A percentile compares a stretch with the other conserved stretches of the same genome.
Conservation (phyloP, 2,888 invertebrate genomes). For the Drosophila ochracea region DNA sequence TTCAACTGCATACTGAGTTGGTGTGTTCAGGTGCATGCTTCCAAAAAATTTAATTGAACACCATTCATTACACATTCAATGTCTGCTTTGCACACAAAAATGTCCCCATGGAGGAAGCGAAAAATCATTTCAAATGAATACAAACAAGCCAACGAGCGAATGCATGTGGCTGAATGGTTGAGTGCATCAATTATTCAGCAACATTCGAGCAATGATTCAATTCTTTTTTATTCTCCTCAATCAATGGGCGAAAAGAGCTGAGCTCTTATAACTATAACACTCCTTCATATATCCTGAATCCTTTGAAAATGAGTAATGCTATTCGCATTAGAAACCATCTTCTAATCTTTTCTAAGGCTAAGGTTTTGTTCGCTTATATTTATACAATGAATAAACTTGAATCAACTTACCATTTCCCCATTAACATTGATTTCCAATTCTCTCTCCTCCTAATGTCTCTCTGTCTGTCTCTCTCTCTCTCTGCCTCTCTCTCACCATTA, state of each 20-base stretch:
- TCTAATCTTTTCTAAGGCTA: not conserved
- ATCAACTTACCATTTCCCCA: not conserved
- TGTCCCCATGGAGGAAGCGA: not conserved
- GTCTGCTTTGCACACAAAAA: not conserved
- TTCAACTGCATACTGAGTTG: not conserved
- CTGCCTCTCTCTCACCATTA: not conserved
- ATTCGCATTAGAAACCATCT: not conserved
- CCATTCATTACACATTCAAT: constrained; percentile 7
- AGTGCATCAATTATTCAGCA: constrained; percentile 10
- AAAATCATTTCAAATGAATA: constrained; percentile 4
- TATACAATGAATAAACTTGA: not conserved
- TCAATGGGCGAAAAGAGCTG: not conserved
- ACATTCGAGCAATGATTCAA: constrained; percentile 2
- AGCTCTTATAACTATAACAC: not conserved
- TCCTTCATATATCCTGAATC: not conserved
- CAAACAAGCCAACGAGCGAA: not conserved
- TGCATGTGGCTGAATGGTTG: not conserved
- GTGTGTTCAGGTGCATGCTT: not conserved
- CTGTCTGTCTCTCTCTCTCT: not conserved
- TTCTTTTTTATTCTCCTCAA: not conserved
- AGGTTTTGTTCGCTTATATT: not conserved
- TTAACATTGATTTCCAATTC: not conserved
- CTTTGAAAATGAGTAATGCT: not conserved
- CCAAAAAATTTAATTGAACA: not conserved
- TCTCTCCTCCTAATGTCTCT: not conserved